These are phyloP conservation scores for Luperina testacea DNA, from an alignment of 2,888 invertebrate species.

Conservation along the genomic window DNA sequence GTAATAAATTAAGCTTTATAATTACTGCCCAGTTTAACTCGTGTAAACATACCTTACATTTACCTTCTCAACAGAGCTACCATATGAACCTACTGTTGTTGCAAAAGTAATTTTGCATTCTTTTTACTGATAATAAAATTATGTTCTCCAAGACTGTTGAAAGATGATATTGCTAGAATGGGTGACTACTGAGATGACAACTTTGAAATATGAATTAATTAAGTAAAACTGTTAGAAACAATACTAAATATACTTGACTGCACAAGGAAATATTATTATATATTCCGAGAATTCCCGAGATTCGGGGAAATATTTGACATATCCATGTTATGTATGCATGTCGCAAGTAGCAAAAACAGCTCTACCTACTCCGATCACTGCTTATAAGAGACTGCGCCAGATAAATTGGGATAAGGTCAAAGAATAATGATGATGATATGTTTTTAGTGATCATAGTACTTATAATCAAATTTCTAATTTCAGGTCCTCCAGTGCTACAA, in stretches of 20 bases:
- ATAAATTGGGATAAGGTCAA: not conserved
- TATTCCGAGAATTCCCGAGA: no score
- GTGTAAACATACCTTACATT: not conserved
- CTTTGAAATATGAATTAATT: no score
- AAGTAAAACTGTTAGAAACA: no score
- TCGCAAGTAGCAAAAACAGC: no score
- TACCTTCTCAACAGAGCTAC: not conserved
- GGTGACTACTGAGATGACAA: not conserved
- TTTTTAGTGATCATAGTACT: not conserved
- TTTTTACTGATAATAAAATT: not conserved
- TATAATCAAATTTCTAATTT: slow-evolving; percentile 58
- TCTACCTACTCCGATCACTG: no score
- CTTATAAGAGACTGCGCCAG: not conserved
- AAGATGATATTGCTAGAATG: not conserved
- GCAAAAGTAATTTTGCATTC: not conserved
- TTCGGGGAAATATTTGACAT: no score
- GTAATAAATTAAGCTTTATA: slow-evolving; percentile 4
- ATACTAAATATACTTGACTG: no score
- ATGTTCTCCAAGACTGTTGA: not conserved
- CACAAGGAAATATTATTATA: no score
- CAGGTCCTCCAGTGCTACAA: slow-evolving; percentile 88
- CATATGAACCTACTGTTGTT: not conserved
- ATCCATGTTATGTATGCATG: no score
- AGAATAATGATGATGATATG: not conserved
- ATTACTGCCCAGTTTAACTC: not conserved